These are phyloP conservation scores for Leptura quadrifasciata DNA, from an alignment of 2,888 invertebrate genomes.

Conservation along the genomic window DNA sequence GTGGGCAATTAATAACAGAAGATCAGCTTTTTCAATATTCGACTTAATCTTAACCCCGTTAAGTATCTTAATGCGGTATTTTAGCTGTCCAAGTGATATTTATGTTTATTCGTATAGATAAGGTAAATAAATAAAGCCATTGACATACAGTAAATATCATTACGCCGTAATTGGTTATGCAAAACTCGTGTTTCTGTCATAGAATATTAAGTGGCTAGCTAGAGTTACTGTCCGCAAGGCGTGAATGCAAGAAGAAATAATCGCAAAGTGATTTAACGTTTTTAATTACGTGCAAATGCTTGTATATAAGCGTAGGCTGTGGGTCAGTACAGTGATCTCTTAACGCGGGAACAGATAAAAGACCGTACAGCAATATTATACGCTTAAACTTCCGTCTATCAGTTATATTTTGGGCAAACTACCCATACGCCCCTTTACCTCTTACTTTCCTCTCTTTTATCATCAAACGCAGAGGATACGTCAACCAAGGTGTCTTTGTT, in stretches of 20 bases:
- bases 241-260: not conserved
- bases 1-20: slow-evolving; percentile 4
- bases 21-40: not conserved
- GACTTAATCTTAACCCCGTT: not conserved
- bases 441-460: too few species aligned
- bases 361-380: too few species aligned
- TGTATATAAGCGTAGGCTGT: too few species aligned
- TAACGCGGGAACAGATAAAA: too few species aligned
- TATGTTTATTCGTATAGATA: not conserved
- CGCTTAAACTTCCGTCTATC: too few species aligned
- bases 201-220: slow-evolving; percentile 7
- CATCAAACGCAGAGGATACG: too few species aligned
- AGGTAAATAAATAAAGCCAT: slow-evolving; percentile 6
- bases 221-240: not conserved
- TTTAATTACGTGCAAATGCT: not conserved
- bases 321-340: too few species aligned
- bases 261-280: not conserved
- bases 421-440: too few species aligned
- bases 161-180: not conserved
- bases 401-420: too few species aligned
- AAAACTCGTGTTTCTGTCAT: not conserved
- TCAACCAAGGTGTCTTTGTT: too few species aligned
- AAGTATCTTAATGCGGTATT: not conserved
- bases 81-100: not conserved
- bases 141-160: slow-evolving; percentile 1